A percentile compares a stretch with the other conserved stretches of the same genome.
phyloP scores from a whole-genome alignment of 37 sponge, comb jelly and placozoan species.

The Aplysina aerophoba region DNA sequence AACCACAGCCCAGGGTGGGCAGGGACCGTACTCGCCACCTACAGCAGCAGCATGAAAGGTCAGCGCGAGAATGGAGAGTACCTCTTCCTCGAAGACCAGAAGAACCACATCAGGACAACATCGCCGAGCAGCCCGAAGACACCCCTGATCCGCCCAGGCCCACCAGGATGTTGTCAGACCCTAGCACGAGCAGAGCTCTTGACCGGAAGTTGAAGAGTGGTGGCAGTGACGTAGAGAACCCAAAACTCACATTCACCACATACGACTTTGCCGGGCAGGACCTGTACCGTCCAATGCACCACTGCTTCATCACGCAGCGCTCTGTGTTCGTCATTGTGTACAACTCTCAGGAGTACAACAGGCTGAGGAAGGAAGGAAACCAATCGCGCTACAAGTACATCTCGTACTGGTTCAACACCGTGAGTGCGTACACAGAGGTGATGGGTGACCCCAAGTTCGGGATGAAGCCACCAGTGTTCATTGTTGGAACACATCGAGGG shows the following conservation, averaged over 20 bases:
- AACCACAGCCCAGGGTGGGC: too few relatives aligned
- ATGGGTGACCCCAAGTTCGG: not conserved
- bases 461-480: conserved; percentile 38
- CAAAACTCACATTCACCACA: conserved; percentile 24
- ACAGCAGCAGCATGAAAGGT: too few relatives aligned
- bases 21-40: too few relatives aligned
- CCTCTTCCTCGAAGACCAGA: too few relatives aligned
- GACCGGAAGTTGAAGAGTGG: not conserved
- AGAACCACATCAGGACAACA: too few relatives aligned
- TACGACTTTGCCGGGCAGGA: conserved; percentile 78
- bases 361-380: not conserved
- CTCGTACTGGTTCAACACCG: conserved; percentile 62
- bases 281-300: conserved; percentile 73
- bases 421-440: conserved; percentile 49
- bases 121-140: too few relatives aligned
- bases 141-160: too few relatives aligned
- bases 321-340: conserved; percentile 61
- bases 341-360: conserved; percentile 26
- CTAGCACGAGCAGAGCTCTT: too few relatives aligned
- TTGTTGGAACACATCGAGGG: conserved; percentile 52
- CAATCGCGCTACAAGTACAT: conserved; percentile 26
- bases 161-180: too few relatives aligned
- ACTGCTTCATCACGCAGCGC: conserved; percentile 69
- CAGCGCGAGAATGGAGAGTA: too few relatives aligned
- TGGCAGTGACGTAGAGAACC: not conserved